Evolutionary conservation across 2,888 invertebrate species (phyloP), one percentile per base, ranked within the genome.

Genomic region (Augiades crinisus): DNA sequence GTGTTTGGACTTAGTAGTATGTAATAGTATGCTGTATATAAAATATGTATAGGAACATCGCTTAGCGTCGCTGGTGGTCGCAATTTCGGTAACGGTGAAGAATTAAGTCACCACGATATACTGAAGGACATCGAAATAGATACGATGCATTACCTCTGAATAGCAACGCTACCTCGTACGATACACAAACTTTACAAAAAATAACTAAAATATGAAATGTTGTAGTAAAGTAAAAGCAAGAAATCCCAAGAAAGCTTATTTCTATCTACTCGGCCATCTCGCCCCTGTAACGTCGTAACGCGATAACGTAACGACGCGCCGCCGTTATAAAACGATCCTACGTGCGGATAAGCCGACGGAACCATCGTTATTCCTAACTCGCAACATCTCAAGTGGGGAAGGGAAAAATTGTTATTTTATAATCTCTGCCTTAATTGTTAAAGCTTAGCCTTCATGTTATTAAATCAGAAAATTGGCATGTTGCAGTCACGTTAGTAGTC

Each of bases 241-340:
- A 38, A 47, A 21, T 38, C 21, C 7, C 14, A 30, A 38, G 31
- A 47, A 47, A 12, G 30, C 38, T 47, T 38, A 47, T 47, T 30
- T 30, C 12, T 30, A 38, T 47, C 47, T 31, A 17, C 31, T 37
- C 31, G 38, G 38, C 38, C 36, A 38, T 47, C 47, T 38, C 37
- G 38, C 21, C 47, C 30, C 38, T 19, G 47, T 17, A 31, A 19
- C 30, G 47, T 13, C 47, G 47, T 47, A 10, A 47, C 30, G 37
- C 36, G 37, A 47, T 47, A 37, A 31, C 47, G 13, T 38, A 21
- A 47, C 38, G 37, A 47, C 47, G 30, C 19, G 19, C 27, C 46
- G 38, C 19, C 47, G 30, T 38, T 47, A 47, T 47, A 47, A 47
- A 38, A 36, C 37, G 46, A 46, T 46, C 19, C 46, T 27, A 46